These are phyloP conservation scores for Ypsolopha sequella DNA, from an alignment of 2,888 invertebrate genomes.

Conservation along the genomic window DNA sequence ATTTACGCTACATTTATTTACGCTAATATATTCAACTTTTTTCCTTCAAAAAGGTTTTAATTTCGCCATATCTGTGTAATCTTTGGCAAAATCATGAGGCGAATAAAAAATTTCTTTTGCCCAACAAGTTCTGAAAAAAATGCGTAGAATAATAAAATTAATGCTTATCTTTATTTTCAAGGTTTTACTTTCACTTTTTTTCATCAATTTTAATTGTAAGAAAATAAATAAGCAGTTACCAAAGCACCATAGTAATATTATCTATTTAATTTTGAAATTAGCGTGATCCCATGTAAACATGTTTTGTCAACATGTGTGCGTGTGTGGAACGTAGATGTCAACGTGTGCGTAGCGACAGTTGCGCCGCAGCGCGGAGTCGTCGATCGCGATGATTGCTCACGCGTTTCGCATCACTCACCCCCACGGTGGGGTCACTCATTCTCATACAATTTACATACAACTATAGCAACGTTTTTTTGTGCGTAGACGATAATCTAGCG, in stretches of 20 bases:
- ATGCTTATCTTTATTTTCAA: too few relatives aligned
- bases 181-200: too few relatives aligned
- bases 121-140: too few relatives aligned
- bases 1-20: constrained; percentile 23
- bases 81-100: not conserved
- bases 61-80: not conserved
- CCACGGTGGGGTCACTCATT: constrained; percentile 42
- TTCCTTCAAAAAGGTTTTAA: not conserved
- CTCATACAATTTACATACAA: constrained; percentile 60
- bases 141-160: too few relatives aligned
- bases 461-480: constrained; percentile 39
- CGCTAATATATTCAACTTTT: not conserved
- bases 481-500: not conserved
- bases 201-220: too few relatives aligned
- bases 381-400: constrained; percentile 65
- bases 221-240: too few relatives aligned
- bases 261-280: too few relatives aligned
- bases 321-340: constrained; percentile 9
- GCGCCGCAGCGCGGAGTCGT: constrained; percentile 43
- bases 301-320: constrained; percentile 14
- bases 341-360: constrained; percentile 4
- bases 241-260: too few relatives aligned
- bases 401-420: constrained; percentile 68
- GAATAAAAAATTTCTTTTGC: not conserved
- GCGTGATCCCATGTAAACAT: not conserved